phyloP scores from a whole-genome alignment of 2,888 invertebrate species.

The Hypselothyrea guttata region DNA sequence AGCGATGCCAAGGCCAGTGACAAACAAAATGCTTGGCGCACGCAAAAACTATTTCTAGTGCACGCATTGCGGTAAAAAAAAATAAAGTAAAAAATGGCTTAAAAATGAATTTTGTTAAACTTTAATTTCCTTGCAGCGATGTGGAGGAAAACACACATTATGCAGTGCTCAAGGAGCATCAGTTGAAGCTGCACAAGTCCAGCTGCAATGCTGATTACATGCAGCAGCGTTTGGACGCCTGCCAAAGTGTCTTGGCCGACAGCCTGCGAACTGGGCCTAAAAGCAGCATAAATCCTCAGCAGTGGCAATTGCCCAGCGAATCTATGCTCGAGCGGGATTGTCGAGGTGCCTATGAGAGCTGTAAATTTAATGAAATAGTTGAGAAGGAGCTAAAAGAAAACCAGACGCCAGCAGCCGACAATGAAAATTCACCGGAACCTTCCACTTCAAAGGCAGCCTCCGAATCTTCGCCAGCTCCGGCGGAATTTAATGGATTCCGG shows the following conservation, averaged over 20 bases:
- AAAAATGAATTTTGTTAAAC: background rate
- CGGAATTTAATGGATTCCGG: constrained; percentile 52
- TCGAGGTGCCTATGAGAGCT: constrained; percentile 44
- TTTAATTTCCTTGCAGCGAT: constrained; percentile 19
- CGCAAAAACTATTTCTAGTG: constrained; percentile 51
- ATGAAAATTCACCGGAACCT: background rate
- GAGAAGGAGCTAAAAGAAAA: background rate
- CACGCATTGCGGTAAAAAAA: constrained; percentile 44
- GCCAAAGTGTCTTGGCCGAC: constrained; percentile 18
- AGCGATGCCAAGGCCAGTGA: constrained; percentile 1
- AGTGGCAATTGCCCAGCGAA: background rate
- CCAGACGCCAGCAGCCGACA: background rate
- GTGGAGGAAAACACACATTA: constrained; percentile 3
- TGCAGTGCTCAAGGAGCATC: constrained; percentile 40
- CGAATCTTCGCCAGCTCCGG: too few relatives aligned
- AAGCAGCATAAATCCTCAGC: background rate
- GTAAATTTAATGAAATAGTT: constrained; percentile 25
- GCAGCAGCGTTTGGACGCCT: constrained; percentile 27
- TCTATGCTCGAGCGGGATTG: constrained; percentile 34
- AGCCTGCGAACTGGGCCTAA: constrained; percentile 13
- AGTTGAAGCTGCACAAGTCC: constrained; percentile 17
- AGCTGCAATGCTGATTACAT: constrained; percentile 8
- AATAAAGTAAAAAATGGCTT: background rate
- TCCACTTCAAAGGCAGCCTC: background rate
- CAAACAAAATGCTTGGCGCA: constrained; percentile 58